phyloP scores from a whole-genome alignment of 2,888 invertebrate species.

The Pammene aurita region DNA sequence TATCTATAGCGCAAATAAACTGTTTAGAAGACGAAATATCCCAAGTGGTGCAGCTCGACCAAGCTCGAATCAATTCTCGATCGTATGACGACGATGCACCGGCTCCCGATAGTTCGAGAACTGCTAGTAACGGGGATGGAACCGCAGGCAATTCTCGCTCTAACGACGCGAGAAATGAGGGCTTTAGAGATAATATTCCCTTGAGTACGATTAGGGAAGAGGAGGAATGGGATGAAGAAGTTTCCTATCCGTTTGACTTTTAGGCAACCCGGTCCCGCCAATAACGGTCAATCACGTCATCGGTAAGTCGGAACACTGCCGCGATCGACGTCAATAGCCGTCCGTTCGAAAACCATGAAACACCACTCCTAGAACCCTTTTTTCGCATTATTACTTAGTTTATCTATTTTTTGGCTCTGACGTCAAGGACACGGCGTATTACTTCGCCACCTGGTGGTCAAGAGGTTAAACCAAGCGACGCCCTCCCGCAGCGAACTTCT shows the following conservation, averaged over 20 bases:
- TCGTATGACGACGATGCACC: constrained; percentile 17
- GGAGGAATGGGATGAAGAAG: constrained; percentile 52
- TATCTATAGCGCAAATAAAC: constrained; percentile 60
- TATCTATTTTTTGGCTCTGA: no score
- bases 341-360: no score
- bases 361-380: no score
- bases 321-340: no score
- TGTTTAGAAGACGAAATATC: constrained; percentile 62
- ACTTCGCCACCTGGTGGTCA: no score
- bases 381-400: no score
- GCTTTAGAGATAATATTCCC: constrained; percentile 42
- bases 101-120: neutral
- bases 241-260: constrained; percentile 64
- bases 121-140: constrained; percentile 30
- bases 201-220: constrained; percentile 64
- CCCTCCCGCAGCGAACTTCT: no score
- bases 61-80: constrained; percentile 59
- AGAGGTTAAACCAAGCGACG: no score
- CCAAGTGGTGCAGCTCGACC: constrained; percentile 62
- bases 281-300: neutral
- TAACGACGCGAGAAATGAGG: constrained; percentile 2
- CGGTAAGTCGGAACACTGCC: no score
- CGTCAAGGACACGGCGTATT: no score
- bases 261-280: constrained; percentile 35
- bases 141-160: neutral